These are phyloP conservation scores for Ochlodes sylvanus DNA, from an alignment of 2,888 invertebrate genomes.

Conservation along the genomic window DNA sequence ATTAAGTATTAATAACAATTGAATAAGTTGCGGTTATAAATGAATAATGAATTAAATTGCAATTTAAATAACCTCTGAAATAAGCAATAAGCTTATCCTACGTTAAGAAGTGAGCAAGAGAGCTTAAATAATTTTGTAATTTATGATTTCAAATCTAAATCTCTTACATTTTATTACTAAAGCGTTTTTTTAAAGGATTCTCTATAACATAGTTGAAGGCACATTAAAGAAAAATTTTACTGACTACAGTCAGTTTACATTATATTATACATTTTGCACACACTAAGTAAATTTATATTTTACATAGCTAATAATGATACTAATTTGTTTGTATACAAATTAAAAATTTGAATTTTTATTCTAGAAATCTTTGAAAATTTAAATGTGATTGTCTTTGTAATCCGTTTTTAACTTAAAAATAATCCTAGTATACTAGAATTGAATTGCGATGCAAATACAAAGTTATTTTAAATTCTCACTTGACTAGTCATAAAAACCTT, in stretches of 20 bases:
- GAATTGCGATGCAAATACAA: not conserved
- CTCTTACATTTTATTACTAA: slow-evolving; percentile 23
- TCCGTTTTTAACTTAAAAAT: not conserved
- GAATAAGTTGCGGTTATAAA: not conserved
- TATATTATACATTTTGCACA: slow-evolving; percentile 6
- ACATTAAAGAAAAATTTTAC: slow-evolving; percentile 25
- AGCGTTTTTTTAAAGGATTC: slow-evolving; percentile 36
- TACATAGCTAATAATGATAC: not conserved
- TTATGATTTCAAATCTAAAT: slow-evolving; percentile 12
- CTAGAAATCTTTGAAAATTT: no score
- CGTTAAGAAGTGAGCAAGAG: slow-evolving; percentile 4
- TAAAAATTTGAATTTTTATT: not conserved
- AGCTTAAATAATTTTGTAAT: slow-evolving; percentile 8
- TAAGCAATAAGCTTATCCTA: not conserved
- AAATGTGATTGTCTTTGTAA: no score
- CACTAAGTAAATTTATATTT: not conserved
- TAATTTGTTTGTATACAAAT: not conserved
- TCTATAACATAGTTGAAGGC: slow-evolving; percentile 28
- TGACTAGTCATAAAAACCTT: not conserved
- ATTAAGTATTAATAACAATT: not conserved
- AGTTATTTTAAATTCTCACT: not conserved
- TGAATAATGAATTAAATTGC: not conserved
- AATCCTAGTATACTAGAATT: not conserved
- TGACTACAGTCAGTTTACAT: slow-evolving; percentile 13
- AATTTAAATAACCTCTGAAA: not conserved